Conservation (phyloP, 2,888 invertebrate genomes). For the Leucania comma region DNA sequence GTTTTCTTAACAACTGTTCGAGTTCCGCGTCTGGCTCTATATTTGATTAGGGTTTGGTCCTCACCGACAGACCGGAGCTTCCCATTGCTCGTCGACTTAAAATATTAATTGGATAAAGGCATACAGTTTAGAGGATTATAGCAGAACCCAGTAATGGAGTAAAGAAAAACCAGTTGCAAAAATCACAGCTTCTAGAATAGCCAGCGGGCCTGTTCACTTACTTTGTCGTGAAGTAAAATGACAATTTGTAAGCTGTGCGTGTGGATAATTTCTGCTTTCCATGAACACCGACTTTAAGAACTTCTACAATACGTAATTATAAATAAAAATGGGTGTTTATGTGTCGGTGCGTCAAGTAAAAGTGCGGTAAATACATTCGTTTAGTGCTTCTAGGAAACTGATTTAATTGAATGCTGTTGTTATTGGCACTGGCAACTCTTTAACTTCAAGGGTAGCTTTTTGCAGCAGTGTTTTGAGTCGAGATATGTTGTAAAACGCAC, state of each 20-base stretch:
- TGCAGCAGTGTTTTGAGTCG: background rate
- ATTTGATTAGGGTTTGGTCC: too few relatives aligned
- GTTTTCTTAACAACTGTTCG: too few relatives aligned
- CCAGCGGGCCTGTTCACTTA: background rate
- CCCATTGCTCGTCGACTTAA: too few relatives aligned
- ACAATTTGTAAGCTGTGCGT: constrained; percentile 52
- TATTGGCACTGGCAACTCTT: constrained; percentile 8
- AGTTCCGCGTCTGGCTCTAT: too few relatives aligned
- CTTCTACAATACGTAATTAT: constrained; percentile 47
- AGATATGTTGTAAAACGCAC: background rate
- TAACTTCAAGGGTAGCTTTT: background rate
- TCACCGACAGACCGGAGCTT: too few relatives aligned
- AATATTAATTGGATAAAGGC: too few relatives aligned
- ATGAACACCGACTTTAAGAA: constrained; percentile 48
- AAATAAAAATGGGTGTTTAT: constrained; percentile 46
- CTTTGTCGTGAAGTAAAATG: constrained; percentile 23
- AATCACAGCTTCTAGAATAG: constrained; percentile 8
- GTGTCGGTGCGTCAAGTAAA: constrained; percentile 10
- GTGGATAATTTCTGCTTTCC: constrained; percentile 65
- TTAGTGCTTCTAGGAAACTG: constrained; percentile 27
- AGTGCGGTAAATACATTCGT: constrained; percentile 31
- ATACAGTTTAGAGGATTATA: too few relatives aligned
- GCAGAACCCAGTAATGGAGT: background rate
- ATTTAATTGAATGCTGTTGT: constrained; percentile 19
- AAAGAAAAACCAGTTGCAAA: background rate